A percentile compares a stretch with the other conserved stretches of the same genome.
Evolutionary conservation across 1,140 invertebrate genomes (phyloP).

Genomic region (Rhagoletis zephyria): DNA sequence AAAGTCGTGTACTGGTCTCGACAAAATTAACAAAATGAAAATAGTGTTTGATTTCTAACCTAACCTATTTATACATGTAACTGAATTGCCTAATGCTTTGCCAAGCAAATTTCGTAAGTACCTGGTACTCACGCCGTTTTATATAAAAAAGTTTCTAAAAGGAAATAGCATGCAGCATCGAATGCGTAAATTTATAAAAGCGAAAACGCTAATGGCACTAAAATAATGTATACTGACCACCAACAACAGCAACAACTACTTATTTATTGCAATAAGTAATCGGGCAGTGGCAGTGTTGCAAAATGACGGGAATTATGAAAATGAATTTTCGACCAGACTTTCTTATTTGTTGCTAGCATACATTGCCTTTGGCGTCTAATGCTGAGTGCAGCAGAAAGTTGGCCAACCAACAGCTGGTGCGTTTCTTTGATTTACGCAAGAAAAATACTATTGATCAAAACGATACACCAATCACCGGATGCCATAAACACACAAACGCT

Average conservation of each 20-base stretch:
- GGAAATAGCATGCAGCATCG: conserved; percentile 24
- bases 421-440: conserved; percentile 22
- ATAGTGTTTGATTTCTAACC: too few species aligned
- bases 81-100: too few species aligned
- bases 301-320: conserved; percentile 3
- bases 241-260: not conserved
- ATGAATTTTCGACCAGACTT: not conserved
- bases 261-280: not conserved
- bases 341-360: not conserved
- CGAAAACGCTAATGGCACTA: conserved; percentile 43
- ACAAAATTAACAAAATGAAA: too few species aligned
- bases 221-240: not conserved
- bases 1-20: too few species aligned
- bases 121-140: not conserved
- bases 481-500: not conserved
- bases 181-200: conserved; percentile 35
- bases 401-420: not conserved
- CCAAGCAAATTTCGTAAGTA: too few species aligned
- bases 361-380: not conserved
- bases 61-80: too few species aligned
- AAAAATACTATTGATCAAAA: not conserved
- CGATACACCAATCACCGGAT: not conserved
- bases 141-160: not conserved
- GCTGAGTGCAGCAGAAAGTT: not conserved
- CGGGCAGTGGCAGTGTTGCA: not conserved